phyloP scores from a whole-genome alignment of 2,797 vertebrate genomes.

The Pseudotriccus pelzelni region DNA sequence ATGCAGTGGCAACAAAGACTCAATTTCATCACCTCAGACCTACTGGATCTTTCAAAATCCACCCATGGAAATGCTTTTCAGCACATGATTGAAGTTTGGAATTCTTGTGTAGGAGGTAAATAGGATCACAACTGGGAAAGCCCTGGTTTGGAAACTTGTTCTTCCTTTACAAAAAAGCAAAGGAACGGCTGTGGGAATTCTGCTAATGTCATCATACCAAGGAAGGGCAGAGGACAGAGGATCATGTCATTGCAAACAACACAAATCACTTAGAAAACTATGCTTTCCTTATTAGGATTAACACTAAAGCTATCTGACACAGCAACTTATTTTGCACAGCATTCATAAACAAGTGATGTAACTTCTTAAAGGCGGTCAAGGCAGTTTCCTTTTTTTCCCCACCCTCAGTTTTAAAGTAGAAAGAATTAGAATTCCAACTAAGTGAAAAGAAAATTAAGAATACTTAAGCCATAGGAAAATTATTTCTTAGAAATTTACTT shows the following conservation, averaged over 20 bases:
- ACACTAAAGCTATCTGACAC: neutral
- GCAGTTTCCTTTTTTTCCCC: neutral
- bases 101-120: neutral
- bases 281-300: neutral
- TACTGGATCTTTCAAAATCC: neutral
- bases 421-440: neutral
- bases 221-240: neutral
- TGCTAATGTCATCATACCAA: neutral
- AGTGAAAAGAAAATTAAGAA: neutral
- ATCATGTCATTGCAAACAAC: neutral
- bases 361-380: neutral
- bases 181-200: neutral
- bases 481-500: neutral
- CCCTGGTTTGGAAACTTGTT: neutral
- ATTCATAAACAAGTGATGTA: neutral
- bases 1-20: neutral
- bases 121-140: neutral
- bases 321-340: neutral
- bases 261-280: neutral
- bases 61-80: neutral
- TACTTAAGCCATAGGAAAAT: neutral
- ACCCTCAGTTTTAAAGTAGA: neutral
- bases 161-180: neutral
- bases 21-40: neutral
- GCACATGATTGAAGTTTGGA: neutral